Base-by-base conservation (phyloP, 2,113 vertebrate species). In the Crotalus horridus region DNA sequence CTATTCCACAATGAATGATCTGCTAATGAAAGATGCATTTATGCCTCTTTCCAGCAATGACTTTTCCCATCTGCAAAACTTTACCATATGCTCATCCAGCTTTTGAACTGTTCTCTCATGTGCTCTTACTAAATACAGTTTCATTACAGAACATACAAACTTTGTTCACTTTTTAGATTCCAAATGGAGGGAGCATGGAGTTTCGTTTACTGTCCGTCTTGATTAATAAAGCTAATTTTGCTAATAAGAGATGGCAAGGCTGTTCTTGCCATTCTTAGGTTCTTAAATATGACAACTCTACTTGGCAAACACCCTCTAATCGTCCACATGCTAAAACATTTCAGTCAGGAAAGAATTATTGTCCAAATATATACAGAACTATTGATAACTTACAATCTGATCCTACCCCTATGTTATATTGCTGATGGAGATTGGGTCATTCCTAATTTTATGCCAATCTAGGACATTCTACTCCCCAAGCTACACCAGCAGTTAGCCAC, bases 141-240 rank as follows among this genome's bases (percentile, higher is more conserved):
- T 64, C 64, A 96, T 94, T 89, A 95, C 85, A 89, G 91, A 93
- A 33, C 64, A 29, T 89, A 92, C 88, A 95, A 87, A 93, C 92
- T 93, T 64, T 21, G 90, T 93, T 93, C 13, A 59, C 85, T 12
- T 94, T 95, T 54, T 91, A 96, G 85, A 54, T 87, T 94, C 93
- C 95, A 88, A 81, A 94, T 55, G 33, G 53, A 93, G 17, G 3
- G 90, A 93, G 91, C 92, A 58, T 8, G 90, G 91, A 85, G 89
- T 81, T 87, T 93, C 24, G 61, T 94, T 93, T 92, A 93, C 85
- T 6, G 5, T 54, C 91, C 3, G 0, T 0, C 20, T 58, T 89
- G 93, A 88, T 91, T 96, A 93, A 81, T 74, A 91, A 81, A 90
- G 90, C 0, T 81, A 87, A 48, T 33, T 92, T 89, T 90, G 85